Conservation (phyloP, 2,797 vertebrate genomes). For the Morelia viridis region DNA sequence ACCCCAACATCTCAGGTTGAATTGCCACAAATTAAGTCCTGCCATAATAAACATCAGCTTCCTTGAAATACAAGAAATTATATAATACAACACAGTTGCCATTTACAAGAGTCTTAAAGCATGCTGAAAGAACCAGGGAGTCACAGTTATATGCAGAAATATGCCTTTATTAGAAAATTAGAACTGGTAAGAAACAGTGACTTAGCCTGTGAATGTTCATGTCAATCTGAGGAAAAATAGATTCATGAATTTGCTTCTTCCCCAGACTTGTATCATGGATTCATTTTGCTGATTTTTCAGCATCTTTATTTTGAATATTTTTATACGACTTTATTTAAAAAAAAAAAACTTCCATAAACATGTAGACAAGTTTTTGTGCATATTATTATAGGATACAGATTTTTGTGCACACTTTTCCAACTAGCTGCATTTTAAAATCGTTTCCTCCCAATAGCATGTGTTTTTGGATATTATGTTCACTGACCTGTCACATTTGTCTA, state of each 20-base stretch:
- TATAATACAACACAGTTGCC: not conserved
- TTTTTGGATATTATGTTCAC: not conserved
- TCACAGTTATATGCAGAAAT: not conserved
- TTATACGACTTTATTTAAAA: not conserved
- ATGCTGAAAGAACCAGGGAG: not conserved
- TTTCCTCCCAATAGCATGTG: not conserved
- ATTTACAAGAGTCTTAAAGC: not conserved
- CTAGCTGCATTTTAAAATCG: not conserved
- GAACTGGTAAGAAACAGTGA: not conserved
- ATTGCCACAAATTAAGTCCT: not conserved
- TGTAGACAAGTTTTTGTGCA: not conserved
- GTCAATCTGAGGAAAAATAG: not conserved
- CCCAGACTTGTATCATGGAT: not conserved
- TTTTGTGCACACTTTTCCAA: not conserved
- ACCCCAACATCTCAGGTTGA: not conserved
- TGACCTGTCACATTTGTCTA: not conserved
- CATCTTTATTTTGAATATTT: not conserved
- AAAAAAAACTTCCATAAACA: not conserved
- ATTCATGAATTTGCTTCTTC: not conserved
- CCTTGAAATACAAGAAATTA: not conserved
- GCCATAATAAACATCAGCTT: not conserved
- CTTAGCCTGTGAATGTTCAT: not conserved
- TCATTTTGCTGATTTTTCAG: not conserved
- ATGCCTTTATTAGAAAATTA: not conserved
- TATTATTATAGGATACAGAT: not conserved